A percentile compares a stretch with the other conserved stretches of the same genome.
Evolutionary conservation across 2,797 vertebrate species (phyloP).

Genomic region (Microctenopoma stevenorrisi): DNA sequence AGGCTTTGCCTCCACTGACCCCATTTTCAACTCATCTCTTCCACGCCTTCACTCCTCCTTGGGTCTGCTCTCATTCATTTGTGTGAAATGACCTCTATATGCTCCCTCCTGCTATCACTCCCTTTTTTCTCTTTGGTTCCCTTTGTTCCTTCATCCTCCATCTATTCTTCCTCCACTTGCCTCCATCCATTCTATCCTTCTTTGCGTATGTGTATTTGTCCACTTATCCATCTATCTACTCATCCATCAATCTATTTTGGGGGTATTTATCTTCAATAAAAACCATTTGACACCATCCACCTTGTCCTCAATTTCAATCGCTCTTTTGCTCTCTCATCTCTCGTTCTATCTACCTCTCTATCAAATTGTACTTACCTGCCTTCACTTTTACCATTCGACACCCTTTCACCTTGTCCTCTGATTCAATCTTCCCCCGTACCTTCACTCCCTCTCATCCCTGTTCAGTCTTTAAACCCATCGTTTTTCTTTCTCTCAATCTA

Average conservation of each 20-base stretch:
- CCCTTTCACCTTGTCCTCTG: conserved; percentile 62
- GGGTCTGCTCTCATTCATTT: conserved; percentile 60
- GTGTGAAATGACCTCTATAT: conserved; percentile 50
- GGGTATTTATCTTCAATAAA: conserved; percentile 52
- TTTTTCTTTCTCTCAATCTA: conserved; percentile 8
- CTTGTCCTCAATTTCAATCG: conserved; percentile 57
- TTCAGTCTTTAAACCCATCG: conserved; percentile 13
- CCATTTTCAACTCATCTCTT: conserved; percentile 58
- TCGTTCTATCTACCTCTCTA: conserved; percentile 47
- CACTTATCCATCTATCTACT: conserved; percentile 19
- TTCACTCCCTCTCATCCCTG: neutral
- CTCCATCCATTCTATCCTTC: conserved; percentile 12
- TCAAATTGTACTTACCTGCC: conserved; percentile 57
- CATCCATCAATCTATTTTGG: conserved; percentile 25
- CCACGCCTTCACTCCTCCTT: conserved; percentile 29
- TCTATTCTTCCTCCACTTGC: conserved; percentile 13
- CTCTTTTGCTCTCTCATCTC: conserved; percentile 32
- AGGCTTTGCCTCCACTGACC: conserved; percentile 60
- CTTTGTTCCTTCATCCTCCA: conserved; percentile 19
- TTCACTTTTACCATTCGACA: conserved; percentile 58
- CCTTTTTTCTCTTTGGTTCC: conserved; percentile 11
- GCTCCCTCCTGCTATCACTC: conserved; percentile 19
- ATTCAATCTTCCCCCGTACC: conserved; percentile 60
- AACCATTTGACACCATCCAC: conserved; percentile 48
- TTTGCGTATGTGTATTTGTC: conserved; percentile 37